A percentile compares a stretch with the other conserved stretches of the same genome.
phyloP scores from a whole-genome alignment of 2,113 vertebrate genomes.

The Scomber japonicus region DNA sequence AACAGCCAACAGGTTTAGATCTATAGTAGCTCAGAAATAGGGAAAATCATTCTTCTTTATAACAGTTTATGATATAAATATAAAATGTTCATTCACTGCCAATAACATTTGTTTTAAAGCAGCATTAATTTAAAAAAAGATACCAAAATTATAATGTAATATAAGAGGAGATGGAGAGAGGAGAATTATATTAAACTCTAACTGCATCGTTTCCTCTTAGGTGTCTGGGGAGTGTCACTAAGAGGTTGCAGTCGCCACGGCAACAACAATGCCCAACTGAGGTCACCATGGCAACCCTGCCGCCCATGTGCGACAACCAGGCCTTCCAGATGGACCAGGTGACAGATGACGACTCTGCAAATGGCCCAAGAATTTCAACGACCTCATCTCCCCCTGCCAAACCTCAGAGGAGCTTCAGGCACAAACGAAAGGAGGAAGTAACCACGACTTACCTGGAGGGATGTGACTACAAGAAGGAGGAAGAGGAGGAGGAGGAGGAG shows the following conservation, averaged over 20 bases:
- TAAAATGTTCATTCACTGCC: too few species aligned
- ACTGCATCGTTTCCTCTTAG: constrained; percentile 28
- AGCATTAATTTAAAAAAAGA: background rate
- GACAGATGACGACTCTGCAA: background rate
- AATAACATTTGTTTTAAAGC: too few species aligned
- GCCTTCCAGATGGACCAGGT: constrained; percentile 9
- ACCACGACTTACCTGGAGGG: constrained; percentile 45
- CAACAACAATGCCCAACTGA: background rate
- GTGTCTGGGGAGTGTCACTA: constrained; percentile 36
- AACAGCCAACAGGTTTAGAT: too few species aligned
- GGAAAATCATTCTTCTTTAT: too few species aligned
- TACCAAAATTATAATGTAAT: too few species aligned
- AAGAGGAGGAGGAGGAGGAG: background rate
- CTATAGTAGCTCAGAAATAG: too few species aligned
- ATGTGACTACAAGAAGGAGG: constrained; percentile 11
- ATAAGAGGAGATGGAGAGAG: too few species aligned
- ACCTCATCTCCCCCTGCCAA: constrained; percentile 59
- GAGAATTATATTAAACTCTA: background rate
- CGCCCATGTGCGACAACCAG: background rate
- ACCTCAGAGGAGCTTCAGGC: constrained; percentile 70
- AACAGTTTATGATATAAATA: too few species aligned
- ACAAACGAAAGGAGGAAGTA: constrained; percentile 28
- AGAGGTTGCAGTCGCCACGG: constrained; percentile 13
- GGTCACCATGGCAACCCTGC: constrained; percentile 44
- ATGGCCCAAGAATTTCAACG: background rate